phyloP scores from a whole-genome alignment of 2,797 vertebrate genomes.

The Tragopan temminckii region DNA sequence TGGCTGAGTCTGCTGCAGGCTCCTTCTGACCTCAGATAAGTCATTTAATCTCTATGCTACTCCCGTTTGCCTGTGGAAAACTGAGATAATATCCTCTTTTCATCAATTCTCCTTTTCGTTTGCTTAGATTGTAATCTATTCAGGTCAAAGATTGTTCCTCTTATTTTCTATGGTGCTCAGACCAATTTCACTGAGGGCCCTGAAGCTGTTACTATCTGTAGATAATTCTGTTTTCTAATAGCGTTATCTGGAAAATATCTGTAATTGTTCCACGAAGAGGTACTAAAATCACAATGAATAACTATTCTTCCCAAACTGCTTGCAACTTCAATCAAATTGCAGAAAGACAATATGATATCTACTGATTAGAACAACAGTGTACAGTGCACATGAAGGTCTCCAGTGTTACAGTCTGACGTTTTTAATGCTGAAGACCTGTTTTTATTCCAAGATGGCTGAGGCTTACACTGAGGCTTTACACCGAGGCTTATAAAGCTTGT shows the following conservation, averaged over 20 bases:
- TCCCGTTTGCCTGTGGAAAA: slow-evolving; percentile 16
- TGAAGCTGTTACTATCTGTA: not conserved
- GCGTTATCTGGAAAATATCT: slow-evolving; percentile 41
- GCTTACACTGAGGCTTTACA: not conserved
- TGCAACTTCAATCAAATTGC: not conserved
- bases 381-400: not conserved
- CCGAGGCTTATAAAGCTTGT: not conserved
- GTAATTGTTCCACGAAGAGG: not conserved
- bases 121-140: slow-evolving; percentile 52
- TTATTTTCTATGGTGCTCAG: not conserved
- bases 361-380: not conserved
- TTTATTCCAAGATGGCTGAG: not conserved
- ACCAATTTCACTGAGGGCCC: not conserved
- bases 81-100: slow-evolving; percentile 44
- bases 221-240: slow-evolving; percentile 24
- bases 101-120: slow-evolving; percentile 33
- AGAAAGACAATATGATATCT: not conserved
- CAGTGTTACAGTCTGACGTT: too few species aligned
- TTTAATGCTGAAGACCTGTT: not conserved
- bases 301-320: not conserved
- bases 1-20: slow-evolving; percentile 5
- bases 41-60: slow-evolving; percentile 16
- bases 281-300: not conserved
- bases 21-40: slow-evolving; percentile 28
- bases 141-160: slow-evolving; percentile 42